Evolutionary conservation across 2,113 vertebrate genomes (phyloP), one percentile per base, ranked within the genome.

Genomic region (Gallinago paraguaiae): DNA sequence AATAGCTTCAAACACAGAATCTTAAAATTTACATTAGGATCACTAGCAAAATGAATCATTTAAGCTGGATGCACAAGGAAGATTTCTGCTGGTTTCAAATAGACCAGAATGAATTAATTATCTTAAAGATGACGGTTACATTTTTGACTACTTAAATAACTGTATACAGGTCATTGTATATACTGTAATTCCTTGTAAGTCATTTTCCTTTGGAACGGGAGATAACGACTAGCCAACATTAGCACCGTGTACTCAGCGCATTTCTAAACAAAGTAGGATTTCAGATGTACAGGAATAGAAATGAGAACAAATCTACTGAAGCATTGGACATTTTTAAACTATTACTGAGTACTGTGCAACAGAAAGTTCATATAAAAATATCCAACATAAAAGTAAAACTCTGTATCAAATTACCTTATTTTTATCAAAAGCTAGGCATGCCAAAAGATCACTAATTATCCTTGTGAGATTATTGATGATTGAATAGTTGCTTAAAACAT

Each of bases 401-500:
- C 43, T 72, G 15, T n/a, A 24, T 70, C 53, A 61, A 2, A 51
- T 98, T 98, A 98, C 98, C 98, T 97, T 98, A 83, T 96, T 96
- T 95, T 96, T 94, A 64, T 96, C 93, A 93, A 92, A 95, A 71
- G 95, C 96, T 80, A 98, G 82, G 53, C 98, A 98, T 86, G 86
- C 96, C 97, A 98, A 92, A 75, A 98, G 95, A 88, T 98, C 98
- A 92, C 97, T 97, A 74, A 98, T 97, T 92, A 98, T 98, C 87
- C 97, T 97, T 53, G 96, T 97, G 94, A 98, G 98, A 92, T 98
- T 98, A 97, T 98, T 97, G 96, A 98, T 98, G 83, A 98, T 98
- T 69, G 95, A 98, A 92, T 98, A 98, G 92, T 98, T 98, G 91
- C 98, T 98, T 96, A 98, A 93, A 89, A 97, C 97, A 97, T 98